Percentiles rank a stretch among this genome's conserved stretches.
phyloP scores from a whole-genome alignment of 2,113 vertebrate species.

The Nibea coibor region DNA sequence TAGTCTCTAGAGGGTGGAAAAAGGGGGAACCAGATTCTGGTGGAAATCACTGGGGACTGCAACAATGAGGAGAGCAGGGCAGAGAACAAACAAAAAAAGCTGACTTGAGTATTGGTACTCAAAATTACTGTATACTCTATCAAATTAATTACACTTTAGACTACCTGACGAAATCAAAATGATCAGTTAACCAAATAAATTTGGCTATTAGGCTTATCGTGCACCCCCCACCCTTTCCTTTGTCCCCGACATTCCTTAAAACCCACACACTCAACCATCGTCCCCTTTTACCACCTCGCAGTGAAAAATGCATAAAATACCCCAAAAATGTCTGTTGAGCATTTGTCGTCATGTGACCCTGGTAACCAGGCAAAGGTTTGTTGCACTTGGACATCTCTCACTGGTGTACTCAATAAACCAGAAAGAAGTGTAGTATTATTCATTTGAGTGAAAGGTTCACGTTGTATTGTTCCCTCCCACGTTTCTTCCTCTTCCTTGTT shows the following conservation, averaged over 20 bases:
- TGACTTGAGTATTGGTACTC: conserved; percentile 1
- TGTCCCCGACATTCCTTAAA: conserved; percentile 38
- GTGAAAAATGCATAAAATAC: conserved; percentile 15
- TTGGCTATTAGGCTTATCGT: conserved; percentile 27
- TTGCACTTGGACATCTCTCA: conserved; percentile 34
- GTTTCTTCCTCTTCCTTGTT: conserved; percentile 43
- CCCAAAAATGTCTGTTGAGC: conserved; percentile 34
- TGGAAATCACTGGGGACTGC: conserved; percentile 41
- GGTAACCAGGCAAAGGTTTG: conserved; percentile 39
- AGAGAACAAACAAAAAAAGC: conserved; percentile 42
- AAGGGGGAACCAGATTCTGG: conserved; percentile 33
- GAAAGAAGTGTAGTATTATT: conserved; percentile 42
- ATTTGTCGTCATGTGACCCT: conserved; percentile 41
- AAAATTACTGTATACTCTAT: conserved; percentile 41
- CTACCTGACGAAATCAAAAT: conserved; percentile 43
- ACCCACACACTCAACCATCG: not conserved
- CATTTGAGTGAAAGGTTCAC: conserved; percentile 48
- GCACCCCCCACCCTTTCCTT: not conserved
- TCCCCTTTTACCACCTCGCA: conserved; percentile 16
- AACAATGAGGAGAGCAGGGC: conserved; percentile 36
- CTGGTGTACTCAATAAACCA: conserved; percentile 63
- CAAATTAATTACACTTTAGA: conserved; percentile 40
- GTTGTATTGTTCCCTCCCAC: conserved; percentile 52
- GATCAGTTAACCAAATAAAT: conserved; percentile 41
- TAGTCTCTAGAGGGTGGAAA: conserved; percentile 78